These are phyloP conservation scores for Agriopis leucophaearia DNA, from an alignment of 2,888 invertebrate species.

Conservation along the genomic window DNA sequence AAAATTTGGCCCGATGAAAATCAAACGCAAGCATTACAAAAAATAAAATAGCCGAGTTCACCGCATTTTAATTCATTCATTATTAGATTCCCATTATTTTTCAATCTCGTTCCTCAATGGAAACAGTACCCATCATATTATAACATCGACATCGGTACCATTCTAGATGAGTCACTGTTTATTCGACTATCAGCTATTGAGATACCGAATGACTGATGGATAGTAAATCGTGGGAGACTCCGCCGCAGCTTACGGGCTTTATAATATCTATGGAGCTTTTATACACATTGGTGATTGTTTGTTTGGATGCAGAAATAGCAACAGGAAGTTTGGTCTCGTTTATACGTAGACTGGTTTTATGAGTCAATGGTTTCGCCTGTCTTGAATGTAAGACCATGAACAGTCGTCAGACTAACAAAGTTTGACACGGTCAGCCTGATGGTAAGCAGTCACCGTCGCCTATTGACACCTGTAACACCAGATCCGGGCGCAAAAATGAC, in stretches of 20 bases:
- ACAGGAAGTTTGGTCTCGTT: conserved; percentile 30
- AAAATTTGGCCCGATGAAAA: too few species aligned
- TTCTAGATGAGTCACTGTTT: conserved; percentile 74
- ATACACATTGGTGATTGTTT: conserved; percentile 24
- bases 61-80: too few species aligned
- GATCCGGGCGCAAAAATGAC: too few species aligned
- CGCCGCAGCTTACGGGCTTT: conserved; percentile 25
- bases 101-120: conserved; percentile 13
- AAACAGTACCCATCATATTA: conserved; percentile 22
- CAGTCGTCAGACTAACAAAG: too few species aligned
- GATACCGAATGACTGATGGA: conserved; percentile 59
- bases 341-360: conserved; percentile 25
- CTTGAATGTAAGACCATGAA: neutral
- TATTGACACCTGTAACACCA: too few species aligned
- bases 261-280: conserved; percentile 6
- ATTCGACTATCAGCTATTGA: conserved; percentile 68
- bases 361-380: conserved; percentile 9
- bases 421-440: too few species aligned
- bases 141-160: conserved; percentile 36
- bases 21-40: too few species aligned
- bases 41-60: too few species aligned
- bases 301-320: conserved; percentile 32
- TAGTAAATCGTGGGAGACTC: conserved; percentile 52
- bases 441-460: too few species aligned
- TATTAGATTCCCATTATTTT: neutral